These are phyloP conservation scores for Chelmon rostratus DNA, from an alignment of 2,797 vertebrate genomes.

Conservation along the genomic window DNA sequence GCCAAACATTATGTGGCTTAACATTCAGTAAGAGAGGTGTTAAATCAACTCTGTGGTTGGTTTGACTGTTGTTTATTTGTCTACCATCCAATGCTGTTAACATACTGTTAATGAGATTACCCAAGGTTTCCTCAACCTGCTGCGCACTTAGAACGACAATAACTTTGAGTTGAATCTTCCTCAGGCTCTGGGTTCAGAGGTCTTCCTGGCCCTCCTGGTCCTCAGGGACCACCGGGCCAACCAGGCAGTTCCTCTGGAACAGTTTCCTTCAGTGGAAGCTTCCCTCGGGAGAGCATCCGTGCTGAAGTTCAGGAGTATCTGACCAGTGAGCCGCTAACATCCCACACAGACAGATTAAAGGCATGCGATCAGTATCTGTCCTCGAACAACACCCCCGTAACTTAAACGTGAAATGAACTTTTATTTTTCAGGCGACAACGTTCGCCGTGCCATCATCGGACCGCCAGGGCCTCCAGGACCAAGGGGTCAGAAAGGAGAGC, in stretches of 20 bases:
- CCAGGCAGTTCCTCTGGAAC: conserved; percentile 84
- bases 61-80: background rate
- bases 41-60: background rate
- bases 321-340: conserved; percentile 87
- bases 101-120: background rate
- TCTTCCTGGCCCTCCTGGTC: conserved; percentile 90
- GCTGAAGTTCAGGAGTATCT: conserved; percentile 93
- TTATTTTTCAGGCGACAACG: conserved; percentile 87
- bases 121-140: background rate
- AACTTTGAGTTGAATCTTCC: background rate
- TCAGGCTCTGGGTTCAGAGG: conserved; percentile 88
- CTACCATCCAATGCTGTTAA: too few species aligned
- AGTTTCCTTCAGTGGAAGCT: conserved; percentile 71
- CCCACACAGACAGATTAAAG: conserved; percentile 16
- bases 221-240: conserved; percentile 92
- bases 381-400: background rate
- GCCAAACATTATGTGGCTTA: background rate
- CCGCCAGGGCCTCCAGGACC: conserved; percentile 89
- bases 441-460: conserved; percentile 85
- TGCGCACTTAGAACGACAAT: background rate
- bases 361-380: background rate
- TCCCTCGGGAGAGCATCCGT: conserved; percentile 88
- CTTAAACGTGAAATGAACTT: background rate
- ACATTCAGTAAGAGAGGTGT: background rate
- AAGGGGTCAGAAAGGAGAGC: conserved; percentile 89